Percentiles rank a stretch among this genome's conserved stretches.
phyloP scores from a whole-genome alignment of 2,888 invertebrate genomes.

The Xestia ashworthii region DNA sequence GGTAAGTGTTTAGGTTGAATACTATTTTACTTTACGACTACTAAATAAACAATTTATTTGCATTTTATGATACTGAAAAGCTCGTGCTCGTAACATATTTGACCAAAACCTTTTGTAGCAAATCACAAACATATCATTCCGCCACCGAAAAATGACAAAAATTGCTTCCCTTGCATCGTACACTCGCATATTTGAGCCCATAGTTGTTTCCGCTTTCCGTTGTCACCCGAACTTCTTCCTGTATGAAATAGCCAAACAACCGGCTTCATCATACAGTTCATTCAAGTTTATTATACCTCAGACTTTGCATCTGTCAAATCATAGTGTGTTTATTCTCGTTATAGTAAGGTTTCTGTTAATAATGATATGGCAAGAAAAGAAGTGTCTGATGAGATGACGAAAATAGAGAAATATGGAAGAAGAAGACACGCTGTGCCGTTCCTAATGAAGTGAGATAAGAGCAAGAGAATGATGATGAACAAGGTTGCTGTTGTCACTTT shows the following conservation, averaged over 20 bases:
- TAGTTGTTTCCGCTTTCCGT: slow-evolving; percentile 25
- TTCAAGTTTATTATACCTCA: background rate
- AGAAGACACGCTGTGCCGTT: too few species aligned
- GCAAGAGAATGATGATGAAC: too few species aligned
- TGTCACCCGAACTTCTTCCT: slow-evolving; percentile 24
- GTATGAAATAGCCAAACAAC: slow-evolving; percentile 16
- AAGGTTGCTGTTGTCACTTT: background rate
- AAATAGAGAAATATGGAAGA: too few species aligned
- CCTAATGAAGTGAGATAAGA: too few species aligned
- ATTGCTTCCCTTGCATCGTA: background rate
- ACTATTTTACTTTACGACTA: background rate
- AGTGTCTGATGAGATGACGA: too few species aligned
- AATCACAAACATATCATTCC: slow-evolving; percentile 9
- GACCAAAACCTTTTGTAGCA: background rate
- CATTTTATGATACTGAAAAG: background rate
- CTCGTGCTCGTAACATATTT: background rate
- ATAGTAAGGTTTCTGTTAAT: too few species aligned
- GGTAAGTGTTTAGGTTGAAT: background rate
- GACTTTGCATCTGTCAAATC: background rate
- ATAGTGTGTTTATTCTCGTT: background rate
- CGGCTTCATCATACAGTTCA: slow-evolving; percentile 1
- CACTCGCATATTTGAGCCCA: slow-evolving; percentile 16
- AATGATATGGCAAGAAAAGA: too few species aligned
- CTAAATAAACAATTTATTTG: background rate
- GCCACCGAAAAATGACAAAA: background rate